Percentiles rank a stretch among this genome's conserved stretches.
Conservation (phyloP, 2,797 vertebrate genomes). For the Parauchenoglanis ngamensis region DNA sequence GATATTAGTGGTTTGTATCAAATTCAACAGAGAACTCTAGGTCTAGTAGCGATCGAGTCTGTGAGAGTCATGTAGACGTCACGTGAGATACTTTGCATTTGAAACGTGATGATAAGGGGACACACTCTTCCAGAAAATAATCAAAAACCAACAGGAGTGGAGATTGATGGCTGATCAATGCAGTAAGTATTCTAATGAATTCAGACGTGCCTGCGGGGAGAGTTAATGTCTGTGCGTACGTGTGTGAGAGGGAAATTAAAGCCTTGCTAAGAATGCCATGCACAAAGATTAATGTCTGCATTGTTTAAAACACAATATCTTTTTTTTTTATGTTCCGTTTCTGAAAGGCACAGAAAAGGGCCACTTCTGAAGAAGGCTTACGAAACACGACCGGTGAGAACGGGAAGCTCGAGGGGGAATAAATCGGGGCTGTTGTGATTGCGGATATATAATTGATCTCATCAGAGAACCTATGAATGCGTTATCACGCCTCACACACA, state of each 20-base stretch:
- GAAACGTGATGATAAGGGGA: constrained; percentile 16
- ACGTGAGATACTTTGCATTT: neutral
- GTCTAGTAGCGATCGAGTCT: too few relatives aligned
- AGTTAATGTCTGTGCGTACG: neutral
- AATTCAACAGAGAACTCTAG: neutral
- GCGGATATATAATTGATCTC: constrained; percentile 72
- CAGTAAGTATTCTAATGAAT: constrained; percentile 26
- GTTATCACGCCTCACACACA: constrained; percentile 59
- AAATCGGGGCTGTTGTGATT: constrained; percentile 69
- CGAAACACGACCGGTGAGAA: constrained; percentile 30
- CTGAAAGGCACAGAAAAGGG: neutral
- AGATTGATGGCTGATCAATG: neutral
- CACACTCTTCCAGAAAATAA: neutral
- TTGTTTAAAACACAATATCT: neutral
- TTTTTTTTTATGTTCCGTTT: neutral
- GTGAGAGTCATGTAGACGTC: neutral
- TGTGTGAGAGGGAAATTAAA: constrained; percentile 22
- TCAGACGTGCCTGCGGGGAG: neutral
- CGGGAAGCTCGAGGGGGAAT: constrained; percentile 12
- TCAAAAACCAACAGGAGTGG: neutral
- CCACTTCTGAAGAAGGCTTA: neutral
- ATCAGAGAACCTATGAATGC: constrained; percentile 68
- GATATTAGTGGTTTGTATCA: neutral
- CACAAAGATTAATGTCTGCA: neutral
- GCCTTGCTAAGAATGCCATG: neutral